A percentile compares a stretch with the other conserved stretches of the same genome.
Evolutionary conservation across 1,140 invertebrate genomes (phyloP).

Genomic region (Drosophila sechellia): DNA sequence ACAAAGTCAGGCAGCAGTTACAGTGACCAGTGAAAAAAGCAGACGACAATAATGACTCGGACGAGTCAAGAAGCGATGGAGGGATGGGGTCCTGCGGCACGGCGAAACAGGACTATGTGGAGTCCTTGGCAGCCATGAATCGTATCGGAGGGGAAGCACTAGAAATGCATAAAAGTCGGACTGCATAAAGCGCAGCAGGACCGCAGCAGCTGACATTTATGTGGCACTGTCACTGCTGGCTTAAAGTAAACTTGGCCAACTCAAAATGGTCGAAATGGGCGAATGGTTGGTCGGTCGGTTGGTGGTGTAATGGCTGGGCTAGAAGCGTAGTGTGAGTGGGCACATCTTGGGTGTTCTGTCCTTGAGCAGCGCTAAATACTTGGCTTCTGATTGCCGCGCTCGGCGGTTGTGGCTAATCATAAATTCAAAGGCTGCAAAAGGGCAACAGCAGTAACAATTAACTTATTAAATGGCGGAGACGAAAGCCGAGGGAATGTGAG

Average conservation of each 20-base stretch:
- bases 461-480: constrained; percentile 75
- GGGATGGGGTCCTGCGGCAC: background rate
- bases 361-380: constrained; percentile 50
- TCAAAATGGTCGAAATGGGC: constrained; percentile 5
- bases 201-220: constrained; percentile 74
- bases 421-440: constrained; percentile 79
- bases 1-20: constrained; percentile 64
- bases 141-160: constrained; percentile 66
- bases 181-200: constrained; percentile 75
- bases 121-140: constrained; percentile 60
- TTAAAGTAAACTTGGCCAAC: constrained; percentile 56
- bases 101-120: constrained; percentile 31
- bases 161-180: constrained; percentile 79
- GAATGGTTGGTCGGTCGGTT: constrained; percentile 4
- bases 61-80: constrained; percentile 22
- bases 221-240: constrained; percentile 55
- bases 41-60: constrained; percentile 75
- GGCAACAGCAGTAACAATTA: constrained; percentile 79
- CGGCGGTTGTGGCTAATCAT: constrained; percentile 64
- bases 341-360: constrained; percentile 17
- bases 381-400: constrained; percentile 28
- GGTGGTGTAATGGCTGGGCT: background rate
- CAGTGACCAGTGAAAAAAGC: constrained; percentile 62
- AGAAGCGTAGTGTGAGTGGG: background rate
- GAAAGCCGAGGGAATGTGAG: constrained; percentile 45